Conservation (phyloP, 2,113 vertebrate genomes). For the Catharus minimus region DNA sequence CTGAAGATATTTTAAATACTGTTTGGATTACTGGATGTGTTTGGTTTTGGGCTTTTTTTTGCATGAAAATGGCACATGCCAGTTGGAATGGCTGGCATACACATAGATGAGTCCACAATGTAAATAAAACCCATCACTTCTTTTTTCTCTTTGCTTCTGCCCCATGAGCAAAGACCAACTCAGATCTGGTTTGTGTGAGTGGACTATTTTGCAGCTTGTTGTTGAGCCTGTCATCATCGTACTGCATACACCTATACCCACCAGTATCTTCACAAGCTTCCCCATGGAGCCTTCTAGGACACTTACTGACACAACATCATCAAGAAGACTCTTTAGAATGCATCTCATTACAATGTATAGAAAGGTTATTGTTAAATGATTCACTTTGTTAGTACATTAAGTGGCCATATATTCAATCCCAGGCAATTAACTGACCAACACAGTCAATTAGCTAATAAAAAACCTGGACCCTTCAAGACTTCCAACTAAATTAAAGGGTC, state of each 20-base stretch:
- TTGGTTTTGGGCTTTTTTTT: neutral
- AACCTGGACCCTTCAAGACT: conserved; percentile 42
- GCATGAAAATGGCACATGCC: neutral
- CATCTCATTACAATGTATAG: conserved; percentile 49
- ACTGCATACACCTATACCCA: neutral
- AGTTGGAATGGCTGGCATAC: neutral
- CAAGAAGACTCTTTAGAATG: conserved; percentile 34
- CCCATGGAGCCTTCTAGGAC: neutral
- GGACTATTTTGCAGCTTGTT: neutral
- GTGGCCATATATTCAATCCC: conserved; percentile 65
- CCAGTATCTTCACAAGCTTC: neutral
- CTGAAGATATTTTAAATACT: neutral
- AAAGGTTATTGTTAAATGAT: conserved; percentile 36
- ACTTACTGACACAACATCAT: neutral
- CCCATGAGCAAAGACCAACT: neutral
- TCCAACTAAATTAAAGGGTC: conserved; percentile 46
- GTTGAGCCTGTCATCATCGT: neutral
- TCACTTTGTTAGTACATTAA: conserved; percentile 60
- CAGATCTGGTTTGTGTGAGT: neutral
- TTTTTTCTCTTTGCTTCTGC: neutral
- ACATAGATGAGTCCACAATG: neutral
- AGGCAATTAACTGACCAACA: conserved; percentile 60
- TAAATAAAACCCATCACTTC: neutral
- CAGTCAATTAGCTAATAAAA: conserved; percentile 68
- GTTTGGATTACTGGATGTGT: neutral